Conservation (phyloP, 2,797 vertebrate genomes). For the Lates japonicus region DNA sequence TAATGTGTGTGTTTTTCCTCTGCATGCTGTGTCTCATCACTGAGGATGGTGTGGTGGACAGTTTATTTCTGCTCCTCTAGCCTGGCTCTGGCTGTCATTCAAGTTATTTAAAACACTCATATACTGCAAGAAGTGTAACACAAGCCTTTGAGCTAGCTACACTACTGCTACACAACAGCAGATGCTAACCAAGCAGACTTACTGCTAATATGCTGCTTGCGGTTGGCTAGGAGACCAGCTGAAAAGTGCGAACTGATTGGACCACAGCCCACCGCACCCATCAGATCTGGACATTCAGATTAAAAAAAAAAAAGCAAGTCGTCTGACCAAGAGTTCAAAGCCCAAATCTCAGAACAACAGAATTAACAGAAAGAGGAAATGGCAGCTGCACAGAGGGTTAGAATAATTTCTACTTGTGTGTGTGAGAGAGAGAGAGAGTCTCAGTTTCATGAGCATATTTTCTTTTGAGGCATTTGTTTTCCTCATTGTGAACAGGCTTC, state of each 20-base stretch:
- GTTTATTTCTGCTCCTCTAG: conserved; percentile 64
- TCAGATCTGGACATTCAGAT: conserved; percentile 37
- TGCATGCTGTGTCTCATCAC: conserved; percentile 86
- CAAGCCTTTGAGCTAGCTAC: conserved; percentile 9
- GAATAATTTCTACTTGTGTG: conserved; percentile 16
- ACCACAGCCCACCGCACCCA: conserved; percentile 19
- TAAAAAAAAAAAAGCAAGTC: conserved; percentile 7
- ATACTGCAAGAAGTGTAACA: conserved; percentile 11
- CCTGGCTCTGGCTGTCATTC: conserved; percentile 63
- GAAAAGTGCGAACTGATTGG: conserved; percentile 30
- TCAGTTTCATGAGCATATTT: conserved; percentile 59
- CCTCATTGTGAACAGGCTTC: conserved; percentile 69
- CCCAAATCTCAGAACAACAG: conserved; percentile 10
- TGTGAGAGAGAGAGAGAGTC: conserved; percentile 8
- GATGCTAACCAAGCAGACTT: conserved; percentile 18
- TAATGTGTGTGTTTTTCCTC: conserved; percentile 37
- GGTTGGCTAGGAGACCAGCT: conserved; percentile 1
- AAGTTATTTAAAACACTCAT: conserved; percentile 28
- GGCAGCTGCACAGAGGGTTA: conserved; percentile 44
- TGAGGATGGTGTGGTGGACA: conserved; percentile 74
- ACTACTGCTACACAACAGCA: conserved; percentile 27
- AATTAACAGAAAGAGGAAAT: conserved; percentile 41
- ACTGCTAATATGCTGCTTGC: conserved; percentile 15
- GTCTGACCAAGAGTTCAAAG: conserved; percentile 23
- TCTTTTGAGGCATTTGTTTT: conserved; percentile 54